Conservation (phyloP, 2,797 vertebrate genomes). For the Nyctibius grandis region DNA sequence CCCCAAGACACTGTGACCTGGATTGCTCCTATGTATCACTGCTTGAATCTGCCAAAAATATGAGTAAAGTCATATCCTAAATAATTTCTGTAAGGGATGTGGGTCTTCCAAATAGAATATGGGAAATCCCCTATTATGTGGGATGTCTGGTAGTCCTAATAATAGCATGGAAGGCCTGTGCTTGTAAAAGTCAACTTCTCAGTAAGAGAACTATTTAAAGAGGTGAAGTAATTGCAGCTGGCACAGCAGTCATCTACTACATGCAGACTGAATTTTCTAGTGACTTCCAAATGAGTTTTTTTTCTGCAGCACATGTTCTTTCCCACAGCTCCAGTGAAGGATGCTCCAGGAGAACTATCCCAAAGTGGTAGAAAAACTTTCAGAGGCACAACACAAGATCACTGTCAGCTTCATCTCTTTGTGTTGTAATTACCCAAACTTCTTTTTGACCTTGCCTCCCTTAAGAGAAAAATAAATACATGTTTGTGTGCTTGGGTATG, state of each 20-base stretch:
- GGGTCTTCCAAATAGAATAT: neutral
- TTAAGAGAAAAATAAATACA: neutral
- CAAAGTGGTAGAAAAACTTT: neutral
- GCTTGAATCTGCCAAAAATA: neutral
- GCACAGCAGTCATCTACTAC: neutral
- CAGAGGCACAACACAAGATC: neutral
- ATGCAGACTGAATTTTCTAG: neutral
- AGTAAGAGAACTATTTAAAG: slow-evolving; percentile 2
- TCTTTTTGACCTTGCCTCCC: neutral
- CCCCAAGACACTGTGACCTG: neutral
- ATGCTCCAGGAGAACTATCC: neutral
- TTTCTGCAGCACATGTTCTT: neutral
- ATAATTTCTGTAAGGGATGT: neutral
- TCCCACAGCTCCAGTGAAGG: neutral
- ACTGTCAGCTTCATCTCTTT: neutral
- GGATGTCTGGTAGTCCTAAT: neutral
- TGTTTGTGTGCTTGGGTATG: neutral
- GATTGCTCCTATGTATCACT: neutral
- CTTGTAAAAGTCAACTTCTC: neutral
- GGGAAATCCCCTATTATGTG: neutral
- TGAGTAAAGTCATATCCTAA: neutral
- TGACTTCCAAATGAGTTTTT: neutral
- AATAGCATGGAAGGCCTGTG: neutral
- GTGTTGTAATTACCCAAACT: neutral
- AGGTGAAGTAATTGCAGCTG: neutral